phyloP scores from a whole-genome alignment of 2,888 invertebrate species.

The Clunio marinus region DNA sequence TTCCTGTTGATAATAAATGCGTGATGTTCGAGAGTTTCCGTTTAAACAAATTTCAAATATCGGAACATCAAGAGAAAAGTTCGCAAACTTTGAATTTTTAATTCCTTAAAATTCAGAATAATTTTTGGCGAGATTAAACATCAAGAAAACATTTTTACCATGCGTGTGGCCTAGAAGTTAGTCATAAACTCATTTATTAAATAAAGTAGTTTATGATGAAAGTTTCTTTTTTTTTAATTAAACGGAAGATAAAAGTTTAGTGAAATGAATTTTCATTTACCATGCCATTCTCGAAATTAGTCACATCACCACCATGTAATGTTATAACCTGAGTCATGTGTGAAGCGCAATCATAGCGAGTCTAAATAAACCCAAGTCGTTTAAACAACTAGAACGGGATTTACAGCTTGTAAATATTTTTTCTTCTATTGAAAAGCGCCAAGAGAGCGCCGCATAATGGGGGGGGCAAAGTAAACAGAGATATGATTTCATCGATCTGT shows the following conservation, averaged over 20 bases:
- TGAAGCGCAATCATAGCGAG: too few species aligned
- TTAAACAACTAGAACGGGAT: too few species aligned
- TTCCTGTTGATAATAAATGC: background rate
- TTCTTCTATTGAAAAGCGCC: background rate
- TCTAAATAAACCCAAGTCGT: too few species aligned
- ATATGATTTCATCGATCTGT: constrained; percentile 34
- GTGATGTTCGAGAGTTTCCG: background rate
- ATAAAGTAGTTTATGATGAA: background rate
- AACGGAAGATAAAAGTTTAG: background rate
- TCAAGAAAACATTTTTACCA: background rate
- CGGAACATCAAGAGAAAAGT: too few species aligned
- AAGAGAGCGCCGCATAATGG: constrained; percentile 15
- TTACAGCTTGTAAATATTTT: background rate
- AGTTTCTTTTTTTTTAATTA: background rate
- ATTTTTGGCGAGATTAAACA: background rate
- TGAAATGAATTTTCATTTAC: background rate
- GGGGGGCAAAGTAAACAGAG: constrained; percentile 7
- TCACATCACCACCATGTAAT: background rate
- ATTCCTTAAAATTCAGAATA: too few species aligned
- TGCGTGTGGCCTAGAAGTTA: background rate
- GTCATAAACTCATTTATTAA: background rate
- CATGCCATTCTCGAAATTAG: background rate
- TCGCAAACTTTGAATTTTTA: too few species aligned
- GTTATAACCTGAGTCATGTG: background rate
- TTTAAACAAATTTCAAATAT: too few species aligned